These are phyloP conservation scores for Calycopis cecrops DNA, from an alignment of 1,140 invertebrate species.

Conservation along the genomic window DNA sequence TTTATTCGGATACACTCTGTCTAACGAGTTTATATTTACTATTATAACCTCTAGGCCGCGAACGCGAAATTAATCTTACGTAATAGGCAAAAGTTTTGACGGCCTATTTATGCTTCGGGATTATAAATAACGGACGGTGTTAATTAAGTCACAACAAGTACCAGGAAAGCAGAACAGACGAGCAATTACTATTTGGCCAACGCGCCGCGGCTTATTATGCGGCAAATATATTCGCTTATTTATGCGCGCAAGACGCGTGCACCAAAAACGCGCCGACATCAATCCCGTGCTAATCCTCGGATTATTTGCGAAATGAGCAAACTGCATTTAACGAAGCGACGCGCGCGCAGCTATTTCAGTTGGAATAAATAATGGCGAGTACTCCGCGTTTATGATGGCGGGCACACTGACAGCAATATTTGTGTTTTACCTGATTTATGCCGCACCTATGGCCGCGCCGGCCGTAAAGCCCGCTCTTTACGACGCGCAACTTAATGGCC, in stretches of 20 bases:
- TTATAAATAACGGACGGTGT: conserved; percentile 18
- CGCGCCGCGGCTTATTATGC: conserved; percentile 35
- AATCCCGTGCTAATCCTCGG: conserved; percentile 51
- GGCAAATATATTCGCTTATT: conserved; percentile 44
- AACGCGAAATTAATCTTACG: conserved; percentile 7
- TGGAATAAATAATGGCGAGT: conserved; percentile 53
- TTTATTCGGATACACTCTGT: too few relatives aligned
- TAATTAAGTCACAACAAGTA: conserved; percentile 46
- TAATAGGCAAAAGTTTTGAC: conserved; percentile 8
- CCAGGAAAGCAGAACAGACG: conserved; percentile 43
- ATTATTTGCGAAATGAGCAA: conserved; percentile 61
- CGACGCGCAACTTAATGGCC: conserved; percentile 38
- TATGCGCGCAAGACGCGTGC: conserved; percentile 42
- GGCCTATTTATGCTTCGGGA: background rate
- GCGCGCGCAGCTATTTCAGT: conserved; percentile 51
- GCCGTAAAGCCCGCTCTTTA: conserved; percentile 46
- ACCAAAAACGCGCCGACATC: conserved; percentile 49
- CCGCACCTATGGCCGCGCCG: conserved; percentile 25
- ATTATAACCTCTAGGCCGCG: background rate
- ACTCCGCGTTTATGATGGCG: conserved; percentile 50
- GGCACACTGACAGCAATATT: conserved; percentile 47
- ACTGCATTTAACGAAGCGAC: conserved; percentile 55
- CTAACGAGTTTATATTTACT: background rate
- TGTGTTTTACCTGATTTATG: conserved; percentile 55
- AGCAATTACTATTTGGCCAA: conserved; percentile 43